Conservation (phyloP, 2,797 vertebrate species). For the Cuniculus paca region DNA sequence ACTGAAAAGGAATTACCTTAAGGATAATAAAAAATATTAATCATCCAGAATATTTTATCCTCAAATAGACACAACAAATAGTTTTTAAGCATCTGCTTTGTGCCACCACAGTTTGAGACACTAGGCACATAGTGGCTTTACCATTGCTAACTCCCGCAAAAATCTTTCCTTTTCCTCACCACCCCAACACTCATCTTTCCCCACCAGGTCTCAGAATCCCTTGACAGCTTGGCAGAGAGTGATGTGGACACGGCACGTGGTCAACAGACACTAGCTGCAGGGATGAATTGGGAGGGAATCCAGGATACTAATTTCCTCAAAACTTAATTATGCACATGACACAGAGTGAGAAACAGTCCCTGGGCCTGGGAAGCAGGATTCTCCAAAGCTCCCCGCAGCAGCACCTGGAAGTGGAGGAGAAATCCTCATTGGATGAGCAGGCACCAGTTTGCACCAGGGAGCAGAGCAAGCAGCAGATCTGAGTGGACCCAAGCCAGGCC, state of each 20-base stretch:
- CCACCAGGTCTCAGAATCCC: neutral
- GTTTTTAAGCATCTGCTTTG: conserved; percentile 3
- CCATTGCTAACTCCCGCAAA: neutral
- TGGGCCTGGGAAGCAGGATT: neutral
- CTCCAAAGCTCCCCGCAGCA: neutral
- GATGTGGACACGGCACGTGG: conserved; percentile 31
- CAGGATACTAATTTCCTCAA: neutral
- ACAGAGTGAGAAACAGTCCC: neutral
- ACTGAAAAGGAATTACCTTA: conserved; percentile 9
- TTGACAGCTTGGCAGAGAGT: conserved; percentile 12
- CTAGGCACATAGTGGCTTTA: neutral
- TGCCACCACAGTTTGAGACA: neutral
- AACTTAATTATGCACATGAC: neutral
- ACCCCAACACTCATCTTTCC: neutral
- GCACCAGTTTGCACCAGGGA: neutral
- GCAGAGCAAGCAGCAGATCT: conserved; percentile 13
- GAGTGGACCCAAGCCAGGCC: neutral
- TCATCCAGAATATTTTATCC: neutral
- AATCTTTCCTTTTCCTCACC: neutral
- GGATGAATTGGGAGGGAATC: conserved; percentile 7
- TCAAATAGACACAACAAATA: conserved; percentile 11
- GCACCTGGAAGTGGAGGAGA: neutral
- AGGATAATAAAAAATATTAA: conserved; percentile 6
- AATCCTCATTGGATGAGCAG: neutral
- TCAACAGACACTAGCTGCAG: conserved; percentile 51